phyloP scores from a whole-genome alignment of 1,140 invertebrate species.

The Propsilocerus akamusi region DNA sequence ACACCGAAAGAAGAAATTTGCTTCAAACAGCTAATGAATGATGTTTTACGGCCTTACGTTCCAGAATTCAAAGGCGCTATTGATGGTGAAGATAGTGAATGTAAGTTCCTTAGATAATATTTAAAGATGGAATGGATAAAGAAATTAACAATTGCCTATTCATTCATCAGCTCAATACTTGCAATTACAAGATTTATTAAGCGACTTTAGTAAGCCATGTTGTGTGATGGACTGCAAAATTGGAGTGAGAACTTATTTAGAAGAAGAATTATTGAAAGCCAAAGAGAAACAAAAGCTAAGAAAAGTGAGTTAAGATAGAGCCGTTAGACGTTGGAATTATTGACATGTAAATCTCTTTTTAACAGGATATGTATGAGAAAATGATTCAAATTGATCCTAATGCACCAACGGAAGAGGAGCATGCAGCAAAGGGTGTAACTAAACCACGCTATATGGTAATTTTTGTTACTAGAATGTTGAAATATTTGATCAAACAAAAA shows the following conservation, averaged over 20 bases:
- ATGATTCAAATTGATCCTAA: constrained; percentile 88
- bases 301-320: constrained; percentile 33
- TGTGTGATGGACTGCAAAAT: constrained; percentile 92
- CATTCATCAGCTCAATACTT: constrained; percentile 34
- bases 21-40: constrained; percentile 71
- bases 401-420: constrained; percentile 82
- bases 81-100: constrained; percentile 56
- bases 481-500: too few relatives aligned
- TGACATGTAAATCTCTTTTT: not conserved
- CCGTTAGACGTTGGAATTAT: not conserved
- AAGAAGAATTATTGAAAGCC: constrained; percentile 85
- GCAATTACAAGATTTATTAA: constrained; percentile 81
- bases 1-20: constrained; percentile 76
- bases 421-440: constrained; percentile 72
- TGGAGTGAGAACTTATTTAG: constrained; percentile 82
- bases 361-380: constrained; percentile 91
- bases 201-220: constrained; percentile 75
- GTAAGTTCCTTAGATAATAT: constrained; percentile 35
- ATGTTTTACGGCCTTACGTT: constrained; percentile 69
- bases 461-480: too few relatives aligned
- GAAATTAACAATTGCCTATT: not conserved
- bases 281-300: constrained; percentile 85
- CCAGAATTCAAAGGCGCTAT: constrained; percentile 79
- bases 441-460: constrained; percentile 83
- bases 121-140: not conserved